These are phyloP conservation scores for Ichneumoninae sp. DNA, from an alignment of 2,888 invertebrate species.

Conservation along the genomic window DNA sequence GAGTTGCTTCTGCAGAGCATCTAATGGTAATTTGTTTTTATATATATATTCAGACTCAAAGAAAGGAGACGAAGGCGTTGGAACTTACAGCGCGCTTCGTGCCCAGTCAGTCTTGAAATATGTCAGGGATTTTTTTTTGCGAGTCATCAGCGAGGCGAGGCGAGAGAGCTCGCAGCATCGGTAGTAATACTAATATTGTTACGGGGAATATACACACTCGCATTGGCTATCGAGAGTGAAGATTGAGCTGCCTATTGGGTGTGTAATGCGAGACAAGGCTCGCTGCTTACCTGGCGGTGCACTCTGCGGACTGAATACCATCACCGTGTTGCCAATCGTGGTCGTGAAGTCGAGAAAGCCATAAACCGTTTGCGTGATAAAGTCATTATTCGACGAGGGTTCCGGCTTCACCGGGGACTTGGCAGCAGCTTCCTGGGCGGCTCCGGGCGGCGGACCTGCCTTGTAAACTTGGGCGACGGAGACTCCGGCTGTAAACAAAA, in stretches of 20 bases:
- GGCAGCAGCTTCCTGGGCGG: conserved; percentile 56
- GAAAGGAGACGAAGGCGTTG: conserved; percentile 38
- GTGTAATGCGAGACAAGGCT: not conserved
- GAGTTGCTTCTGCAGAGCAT: conserved; percentile 12
- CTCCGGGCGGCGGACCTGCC: conserved; percentile 62
- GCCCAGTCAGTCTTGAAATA: conserved; percentile 57
- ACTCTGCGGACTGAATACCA: conserved; percentile 97
- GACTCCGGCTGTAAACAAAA: conserved; percentile 69
- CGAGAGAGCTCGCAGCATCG: not conserved
- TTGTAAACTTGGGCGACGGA: conserved; percentile 76
- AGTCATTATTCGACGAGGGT: conserved; percentile 79
- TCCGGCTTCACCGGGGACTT: conserved; percentile 61
- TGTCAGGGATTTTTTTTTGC: conserved; percentile 62
- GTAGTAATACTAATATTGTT: conserved; percentile 20
- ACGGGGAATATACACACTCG: not conserved
- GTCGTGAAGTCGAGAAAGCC: conserved; percentile 97
- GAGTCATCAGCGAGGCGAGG: conserved; percentile 54
- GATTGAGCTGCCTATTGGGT: conserved; percentile 7
- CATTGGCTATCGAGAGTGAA: not conserved
- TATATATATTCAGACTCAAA: not conserved
- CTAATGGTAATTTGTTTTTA: not conserved
- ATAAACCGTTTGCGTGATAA: conserved; percentile 95
- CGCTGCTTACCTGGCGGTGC: conserved; percentile 87
- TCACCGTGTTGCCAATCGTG: conserved; percentile 96
- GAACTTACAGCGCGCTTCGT: conserved; percentile 20